Percentiles rank a stretch among this genome's conserved stretches.
phyloP scores from a whole-genome alignment of 2,113 vertebrate species.

The Hydrolagus affinis region DNA sequence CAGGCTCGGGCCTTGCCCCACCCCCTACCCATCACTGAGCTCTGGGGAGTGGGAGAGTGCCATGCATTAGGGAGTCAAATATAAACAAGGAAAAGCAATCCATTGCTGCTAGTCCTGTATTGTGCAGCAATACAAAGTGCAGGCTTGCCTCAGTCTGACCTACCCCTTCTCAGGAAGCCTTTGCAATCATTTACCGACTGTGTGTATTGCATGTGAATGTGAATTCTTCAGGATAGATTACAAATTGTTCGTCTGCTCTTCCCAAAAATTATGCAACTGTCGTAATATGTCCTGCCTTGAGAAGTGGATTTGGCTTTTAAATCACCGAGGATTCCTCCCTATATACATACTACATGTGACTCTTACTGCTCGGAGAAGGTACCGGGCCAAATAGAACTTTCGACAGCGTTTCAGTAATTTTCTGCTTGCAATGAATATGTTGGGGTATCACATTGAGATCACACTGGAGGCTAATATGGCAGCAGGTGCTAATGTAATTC shows the following conservation, averaged over 20 bases:
- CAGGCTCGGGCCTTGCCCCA: too few relatives aligned
- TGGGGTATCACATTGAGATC: too few relatives aligned
- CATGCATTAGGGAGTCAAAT: neutral
- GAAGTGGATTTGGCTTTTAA: neutral
- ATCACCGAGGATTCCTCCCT: neutral
- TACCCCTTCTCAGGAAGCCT: neutral
- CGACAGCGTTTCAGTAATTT: too few relatives aligned
- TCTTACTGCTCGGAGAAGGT: neutral
- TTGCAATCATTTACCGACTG: neutral
- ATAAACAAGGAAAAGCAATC: neutral
- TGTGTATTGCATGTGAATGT: neutral
- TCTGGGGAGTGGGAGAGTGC: neutral
- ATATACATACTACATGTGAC: neutral
- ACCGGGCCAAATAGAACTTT: neutral
- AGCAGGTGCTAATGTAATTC: too few relatives aligned
- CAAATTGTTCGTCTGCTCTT: neutral
- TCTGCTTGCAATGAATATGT: too few relatives aligned
- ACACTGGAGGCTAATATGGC: too few relatives aligned
- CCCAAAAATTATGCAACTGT: neutral
- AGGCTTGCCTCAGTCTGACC: neutral
- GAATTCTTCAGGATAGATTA: neutral
- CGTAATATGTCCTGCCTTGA: neutral
- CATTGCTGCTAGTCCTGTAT: neutral
- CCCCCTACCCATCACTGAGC: too few relatives aligned
- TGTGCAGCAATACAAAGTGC: neutral